Conservation (phyloP, 2,797 vertebrate species). For the Eidolon dupreanum region DNA sequence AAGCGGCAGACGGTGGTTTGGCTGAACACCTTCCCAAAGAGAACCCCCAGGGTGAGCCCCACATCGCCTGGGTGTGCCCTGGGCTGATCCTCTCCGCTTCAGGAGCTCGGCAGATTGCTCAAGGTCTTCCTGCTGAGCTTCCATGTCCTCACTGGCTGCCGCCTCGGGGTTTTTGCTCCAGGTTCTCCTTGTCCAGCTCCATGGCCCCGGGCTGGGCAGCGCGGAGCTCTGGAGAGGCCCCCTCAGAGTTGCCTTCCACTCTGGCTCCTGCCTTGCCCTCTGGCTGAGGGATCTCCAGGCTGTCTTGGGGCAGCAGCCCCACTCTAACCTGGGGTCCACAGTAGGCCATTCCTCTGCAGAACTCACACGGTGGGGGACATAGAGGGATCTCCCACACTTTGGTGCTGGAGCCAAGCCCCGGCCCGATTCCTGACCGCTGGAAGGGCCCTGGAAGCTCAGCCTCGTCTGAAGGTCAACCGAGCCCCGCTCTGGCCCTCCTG, state of each 20-base stretch:
- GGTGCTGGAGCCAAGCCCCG: too few relatives aligned
- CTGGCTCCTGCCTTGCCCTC: slow-evolving; percentile 28
- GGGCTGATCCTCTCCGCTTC: slow-evolving; percentile 86
- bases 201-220: not conserved
- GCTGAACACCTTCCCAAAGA: slow-evolving; percentile 89
- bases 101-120: slow-evolving; percentile 87
- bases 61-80: slow-evolving; percentile 88
- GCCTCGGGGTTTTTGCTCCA: slow-evolving; percentile 58
- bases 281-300: slow-evolving; percentile 45
- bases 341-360: too few relatives aligned
- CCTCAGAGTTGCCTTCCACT: slow-evolving; percentile 46
- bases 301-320: slow-evolving; percentile 54
- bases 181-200: slow-evolving; percentile 67
- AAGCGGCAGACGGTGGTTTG: slow-evolving; percentile 86
- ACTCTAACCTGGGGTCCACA: slow-evolving; percentile 64
- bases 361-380: too few relatives aligned
- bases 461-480: too few relatives aligned
- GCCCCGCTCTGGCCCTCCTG: too few relatives aligned
- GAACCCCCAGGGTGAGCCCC: slow-evolving; percentile 84
- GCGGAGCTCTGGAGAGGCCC: slow-evolving; percentile 37
- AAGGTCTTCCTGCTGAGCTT: slow-evolving; percentile 82
- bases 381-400: too few relatives aligned
- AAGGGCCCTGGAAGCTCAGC: too few relatives aligned
- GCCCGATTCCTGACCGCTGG: too few relatives aligned
- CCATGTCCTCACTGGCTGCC: slow-evolving; percentile 79